Evolutionary conservation across 2,797 vertebrate species (phyloP).

Genomic region (Siniperca obscura): DNA sequence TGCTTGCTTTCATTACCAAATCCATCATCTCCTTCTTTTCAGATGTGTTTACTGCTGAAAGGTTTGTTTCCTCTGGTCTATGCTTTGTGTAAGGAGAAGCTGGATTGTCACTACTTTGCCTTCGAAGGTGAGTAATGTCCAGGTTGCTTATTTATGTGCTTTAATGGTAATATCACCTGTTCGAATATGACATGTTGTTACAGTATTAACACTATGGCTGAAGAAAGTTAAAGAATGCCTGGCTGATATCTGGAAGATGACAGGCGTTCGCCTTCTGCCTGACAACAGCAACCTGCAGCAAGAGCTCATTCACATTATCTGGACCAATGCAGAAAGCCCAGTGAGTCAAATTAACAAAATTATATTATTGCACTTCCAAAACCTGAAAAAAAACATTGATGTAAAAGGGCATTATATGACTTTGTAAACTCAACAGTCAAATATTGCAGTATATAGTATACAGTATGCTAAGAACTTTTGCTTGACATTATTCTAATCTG

Average conservation of each 20-base stretch:
- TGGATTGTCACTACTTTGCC: conserved; percentile 86
- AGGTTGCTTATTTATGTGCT: not conserved
- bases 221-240: conserved; percentile 85
- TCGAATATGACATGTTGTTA: conserved; percentile 44
- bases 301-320: conserved; percentile 84
- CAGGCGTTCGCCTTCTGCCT: conserved; percentile 70
- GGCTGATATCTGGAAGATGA: conserved; percentile 81
- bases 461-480: not conserved
- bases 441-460: not conserved
- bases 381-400: not conserved
- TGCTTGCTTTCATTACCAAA: not conserved
- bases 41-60: conserved; percentile 87
- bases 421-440: not conserved
- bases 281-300: conserved; percentile 73
- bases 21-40: conserved; percentile 13
- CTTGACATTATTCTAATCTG: not conserved
- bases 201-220: conserved; percentile 90
- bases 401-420: not conserved
- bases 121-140: conserved; percentile 87
- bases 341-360: conserved; percentile 76
- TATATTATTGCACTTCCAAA: not conserved
- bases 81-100: conserved; percentile 83
- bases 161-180: not conserved
- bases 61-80: conserved; percentile 85
- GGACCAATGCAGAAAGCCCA: conserved; percentile 90